These are phyloP conservation scores for Myripristis murdjan DNA, from an alignment of 2,797 vertebrate genomes.

Conservation along the genomic window DNA sequence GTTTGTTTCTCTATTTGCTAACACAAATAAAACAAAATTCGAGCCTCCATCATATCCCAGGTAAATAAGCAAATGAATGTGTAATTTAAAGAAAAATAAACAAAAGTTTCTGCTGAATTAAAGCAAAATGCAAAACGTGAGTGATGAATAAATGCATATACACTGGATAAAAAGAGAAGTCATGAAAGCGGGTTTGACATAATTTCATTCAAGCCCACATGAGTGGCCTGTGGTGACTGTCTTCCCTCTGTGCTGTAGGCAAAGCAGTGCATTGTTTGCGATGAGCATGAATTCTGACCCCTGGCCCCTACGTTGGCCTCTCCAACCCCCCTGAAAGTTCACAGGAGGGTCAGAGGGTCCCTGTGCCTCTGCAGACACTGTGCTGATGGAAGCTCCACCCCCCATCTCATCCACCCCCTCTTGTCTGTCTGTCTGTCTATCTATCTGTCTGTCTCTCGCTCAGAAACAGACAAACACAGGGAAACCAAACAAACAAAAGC, in stretches of 20 bases:
- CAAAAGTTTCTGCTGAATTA: conserved; percentile 6
- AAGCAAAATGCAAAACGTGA: neutral
- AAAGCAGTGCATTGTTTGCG: conserved; percentile 93
- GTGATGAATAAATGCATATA: neutral
- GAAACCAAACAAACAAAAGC: conserved; percentile 61
- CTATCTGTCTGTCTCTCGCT: conserved; percentile 50
- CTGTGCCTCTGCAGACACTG: conserved; percentile 80
- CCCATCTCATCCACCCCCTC: conserved; percentile 55
- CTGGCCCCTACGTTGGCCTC: conserved; percentile 90
- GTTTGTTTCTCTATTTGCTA: no score
- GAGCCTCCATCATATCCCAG: neutral
- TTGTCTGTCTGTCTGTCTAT: conserved; percentile 62
- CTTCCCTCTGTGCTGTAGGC: conserved; percentile 80
- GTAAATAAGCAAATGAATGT: neutral
- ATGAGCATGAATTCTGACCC: conserved; percentile 93
- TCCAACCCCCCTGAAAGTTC: conserved; percentile 92
- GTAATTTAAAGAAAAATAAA: neutral
- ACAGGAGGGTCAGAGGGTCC: conserved; percentile 92
- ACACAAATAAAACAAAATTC: conserved; percentile 9
- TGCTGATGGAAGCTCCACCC: conserved; percentile 79
- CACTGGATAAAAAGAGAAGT: conserved; percentile 8
- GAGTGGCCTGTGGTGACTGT: conserved; percentile 78
- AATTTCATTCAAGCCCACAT: conserved; percentile 63
- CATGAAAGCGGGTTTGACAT: conserved; percentile 42
- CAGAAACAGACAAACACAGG: conserved; percentile 35